These are phyloP conservation scores for Vulpes vulpes DNA, from an alignment of 2,113 vertebrate genomes.

Conservation along the genomic window DNA sequence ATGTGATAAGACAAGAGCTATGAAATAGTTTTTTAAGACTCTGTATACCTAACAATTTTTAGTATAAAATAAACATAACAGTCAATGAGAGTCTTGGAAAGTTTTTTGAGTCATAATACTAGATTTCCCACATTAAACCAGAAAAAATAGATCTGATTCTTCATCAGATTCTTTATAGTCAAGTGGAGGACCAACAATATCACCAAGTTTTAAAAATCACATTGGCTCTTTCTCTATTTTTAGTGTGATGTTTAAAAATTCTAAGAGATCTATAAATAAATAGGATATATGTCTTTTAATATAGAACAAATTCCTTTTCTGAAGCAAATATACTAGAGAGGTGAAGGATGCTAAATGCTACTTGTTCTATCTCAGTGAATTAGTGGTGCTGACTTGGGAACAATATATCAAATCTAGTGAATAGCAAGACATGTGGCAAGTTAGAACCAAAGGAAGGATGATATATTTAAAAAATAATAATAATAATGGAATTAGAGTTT, in stretches of 20 bases:
- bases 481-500: not conserved
- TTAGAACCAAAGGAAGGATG: not conserved
- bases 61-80: not conserved
- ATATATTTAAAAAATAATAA: not conserved
- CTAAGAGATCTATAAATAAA: not conserved
- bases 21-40: not conserved
- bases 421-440: not conserved
- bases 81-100: not conserved
- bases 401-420: not conserved
- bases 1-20: not conserved
- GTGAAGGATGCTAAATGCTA: not conserved
- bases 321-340: not conserved
- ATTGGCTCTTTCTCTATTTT: not conserved
- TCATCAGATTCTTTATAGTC: not conserved
- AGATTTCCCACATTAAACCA: not conserved
- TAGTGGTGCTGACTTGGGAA: not conserved
- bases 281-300: not conserved
- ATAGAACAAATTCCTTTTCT: not conserved
- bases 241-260: not conserved
- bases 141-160: not conserved
- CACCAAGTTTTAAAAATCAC: not conserved
- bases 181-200: not conserved
- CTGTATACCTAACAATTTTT: not conserved
- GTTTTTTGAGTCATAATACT: not conserved
- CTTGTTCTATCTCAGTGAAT: not conserved